A percentile compares a stretch with the other conserved stretches of the same genome.
Conservation (phyloP, 2,113 vertebrate genomes). For the Alethe castanea region DNA sequence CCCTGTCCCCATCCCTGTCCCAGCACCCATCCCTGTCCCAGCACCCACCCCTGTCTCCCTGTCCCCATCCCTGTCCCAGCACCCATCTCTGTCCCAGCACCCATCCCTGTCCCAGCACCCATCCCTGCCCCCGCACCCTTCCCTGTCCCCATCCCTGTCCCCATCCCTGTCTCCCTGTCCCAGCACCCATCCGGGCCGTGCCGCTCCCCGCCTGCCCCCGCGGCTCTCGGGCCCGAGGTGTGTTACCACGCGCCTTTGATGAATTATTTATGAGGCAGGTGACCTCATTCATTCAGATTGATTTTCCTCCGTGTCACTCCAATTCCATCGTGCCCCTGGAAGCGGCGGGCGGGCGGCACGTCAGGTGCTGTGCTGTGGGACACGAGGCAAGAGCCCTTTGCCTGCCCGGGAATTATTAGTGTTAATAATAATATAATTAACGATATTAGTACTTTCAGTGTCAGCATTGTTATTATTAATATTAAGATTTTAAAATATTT, state of each 20-base stretch:
- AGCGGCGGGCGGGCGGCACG: background rate
- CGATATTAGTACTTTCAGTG: accelerated
- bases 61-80: background rate
- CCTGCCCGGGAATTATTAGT: background rate
- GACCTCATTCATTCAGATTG: slow-evolving; percentile 69
- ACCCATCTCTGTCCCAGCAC: too few species aligned
- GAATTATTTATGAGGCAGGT: slow-evolving; percentile 56
- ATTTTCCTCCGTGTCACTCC: slow-evolving; percentile 58
- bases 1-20: background rate
- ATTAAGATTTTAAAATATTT: background rate
- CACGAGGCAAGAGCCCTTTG: background rate
- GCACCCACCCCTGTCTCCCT: background rate
- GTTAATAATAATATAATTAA: background rate
- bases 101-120: background rate
- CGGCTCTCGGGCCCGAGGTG: background rate
- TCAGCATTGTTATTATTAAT: background rate
- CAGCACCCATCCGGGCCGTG: background rate
- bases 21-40: background rate
- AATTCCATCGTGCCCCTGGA: background rate
- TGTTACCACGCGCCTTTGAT: background rate
- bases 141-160: background rate
- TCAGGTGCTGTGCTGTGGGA: background rate
- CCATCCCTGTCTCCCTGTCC: background rate
- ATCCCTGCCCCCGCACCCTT: too few species aligned
- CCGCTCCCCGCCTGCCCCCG: background rate